Percentiles rank a stretch among this genome's conserved stretches.
Evolutionary conservation across 1,140 invertebrate species (phyloP).

Genomic region (Tetragonula clypearis): DNA sequence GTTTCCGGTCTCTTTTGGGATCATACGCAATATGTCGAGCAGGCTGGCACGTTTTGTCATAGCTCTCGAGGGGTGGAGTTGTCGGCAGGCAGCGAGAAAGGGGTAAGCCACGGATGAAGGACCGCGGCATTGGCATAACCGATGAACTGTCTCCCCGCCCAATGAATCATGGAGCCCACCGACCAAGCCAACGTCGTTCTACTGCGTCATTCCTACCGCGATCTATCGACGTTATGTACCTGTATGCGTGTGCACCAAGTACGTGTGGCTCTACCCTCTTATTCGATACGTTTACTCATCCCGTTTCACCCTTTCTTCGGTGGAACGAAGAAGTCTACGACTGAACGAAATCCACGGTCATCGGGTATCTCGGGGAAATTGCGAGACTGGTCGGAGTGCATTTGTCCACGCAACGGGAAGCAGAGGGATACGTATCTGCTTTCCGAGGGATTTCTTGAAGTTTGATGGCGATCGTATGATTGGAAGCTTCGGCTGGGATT

Average conservation of each 20-base stretch:
- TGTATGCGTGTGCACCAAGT: not conserved
- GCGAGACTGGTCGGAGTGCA: not conserved
- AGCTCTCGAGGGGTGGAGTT: constrained; percentile 25
- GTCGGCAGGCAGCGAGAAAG: constrained; percentile 22
- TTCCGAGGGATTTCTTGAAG: not conserved
- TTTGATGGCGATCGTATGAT: not conserved
- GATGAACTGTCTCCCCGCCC: constrained; percentile 65
- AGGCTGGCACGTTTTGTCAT: constrained; percentile 59
- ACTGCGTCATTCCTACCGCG: constrained; percentile 16
- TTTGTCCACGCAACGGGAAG: not conserved
- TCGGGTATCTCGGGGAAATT: no score
- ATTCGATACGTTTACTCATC: not conserved
- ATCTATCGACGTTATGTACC: constrained; percentile 25
- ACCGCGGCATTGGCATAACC: constrained; percentile 66
- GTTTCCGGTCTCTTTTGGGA: constrained; percentile 53
- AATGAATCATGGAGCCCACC: constrained; percentile 67
- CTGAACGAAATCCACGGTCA: not conserved
- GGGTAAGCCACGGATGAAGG: constrained; percentile 60
- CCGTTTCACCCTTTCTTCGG: not conserved
- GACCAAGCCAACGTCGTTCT: not conserved
- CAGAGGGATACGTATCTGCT: not conserved
- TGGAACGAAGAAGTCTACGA: no score
- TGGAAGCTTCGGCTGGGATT: not conserved
- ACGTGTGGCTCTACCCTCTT: not conserved
- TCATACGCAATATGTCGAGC: constrained; percentile 67